Conservation (phyloP, 2,113 vertebrate species). For the Hepsetus odoe region DNA sequence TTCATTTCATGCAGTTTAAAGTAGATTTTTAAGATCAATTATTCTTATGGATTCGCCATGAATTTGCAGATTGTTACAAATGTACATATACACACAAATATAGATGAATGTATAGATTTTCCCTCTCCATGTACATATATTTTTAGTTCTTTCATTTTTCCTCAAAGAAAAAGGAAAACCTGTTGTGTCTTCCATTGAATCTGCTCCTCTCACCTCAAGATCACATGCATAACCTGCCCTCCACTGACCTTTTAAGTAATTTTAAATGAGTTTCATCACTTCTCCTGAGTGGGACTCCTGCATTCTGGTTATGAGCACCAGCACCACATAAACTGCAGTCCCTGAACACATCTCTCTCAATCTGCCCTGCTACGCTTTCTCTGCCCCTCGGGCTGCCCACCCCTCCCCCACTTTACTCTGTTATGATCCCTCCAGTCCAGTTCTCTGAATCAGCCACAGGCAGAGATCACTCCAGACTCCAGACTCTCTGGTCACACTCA, state of each 20-base stretch:
- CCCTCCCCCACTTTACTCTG: constrained; percentile 61
- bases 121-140: too few species aligned
- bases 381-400: constrained; percentile 49
- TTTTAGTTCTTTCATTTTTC: too few species aligned
- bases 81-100: too few species aligned
- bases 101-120: too few species aligned
- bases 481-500: constrained; percentile 67
- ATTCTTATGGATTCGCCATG: too few species aligned
- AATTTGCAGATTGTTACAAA: too few species aligned
- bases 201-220: neutral
- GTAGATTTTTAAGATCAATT: too few species aligned
- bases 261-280: neutral
- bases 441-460: constrained; percentile 53
- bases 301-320: neutral
- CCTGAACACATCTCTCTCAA: constrained; percentile 3
- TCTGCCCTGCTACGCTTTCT: constrained; percentile 36
- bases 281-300: constrained; percentile 19
- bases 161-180: too few species aligned
- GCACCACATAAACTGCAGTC: constrained; percentile 3
- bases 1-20: too few species aligned
- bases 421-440: constrained; percentile 66
- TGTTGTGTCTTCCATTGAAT: neutral
- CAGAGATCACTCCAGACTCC: constrained; percentile 64
- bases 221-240: too few species aligned
- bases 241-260: neutral